Base-by-base conservation (phyloP, 2,888 invertebrate genomes). In the Limnephilus lunatus region DNA sequence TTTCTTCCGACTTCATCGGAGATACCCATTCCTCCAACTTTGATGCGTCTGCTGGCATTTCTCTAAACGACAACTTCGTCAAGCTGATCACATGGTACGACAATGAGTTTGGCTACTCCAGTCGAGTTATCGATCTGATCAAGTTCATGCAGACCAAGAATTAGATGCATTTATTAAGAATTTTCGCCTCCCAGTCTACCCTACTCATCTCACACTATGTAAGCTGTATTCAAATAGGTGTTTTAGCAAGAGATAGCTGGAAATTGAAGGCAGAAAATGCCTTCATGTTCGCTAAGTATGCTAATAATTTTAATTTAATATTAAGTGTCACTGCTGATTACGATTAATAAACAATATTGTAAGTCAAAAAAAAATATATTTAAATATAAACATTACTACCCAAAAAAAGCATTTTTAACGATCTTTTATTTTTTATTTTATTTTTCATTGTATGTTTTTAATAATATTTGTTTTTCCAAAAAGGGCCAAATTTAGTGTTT, bases 71-170 rank as follows among this genome's bases (percentile, higher is more conserved):
- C 95, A 98, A 98, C 96, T 99, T 99, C 95, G 99, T 99, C 93
- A 99, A 99, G 95, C 97, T 99, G 93, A 98, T 99, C 95, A 98
- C 99, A 94, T 99, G 99, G 99, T 99, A 99, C 96, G 99, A 99
- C 96, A 99, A 99, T 95, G 99, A 99, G 96, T 99, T 97, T 95
- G 99, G 99, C 93, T 99, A 99, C 97, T 99, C 99, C 94, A 98
- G 97, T 97, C 98, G 99, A 95, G 99, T 99, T 94, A 97, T 99
- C 95, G 99, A 99, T 96, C 97, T 99, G 95, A 98, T 99, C 97
- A 97, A 98, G 95, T 98, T 98, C 97, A 99, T 99, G 97, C 97
- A 97, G 95, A 95, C 95, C 95, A 97, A 97, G 96, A 97, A 97
- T 96, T 97, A 95, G 95, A 89, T 87, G 92, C 93, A 93, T 93